Evolutionary conservation across 2,888 invertebrate genomes (phyloP).

Genomic region (Nomada ruficornis): DNA sequence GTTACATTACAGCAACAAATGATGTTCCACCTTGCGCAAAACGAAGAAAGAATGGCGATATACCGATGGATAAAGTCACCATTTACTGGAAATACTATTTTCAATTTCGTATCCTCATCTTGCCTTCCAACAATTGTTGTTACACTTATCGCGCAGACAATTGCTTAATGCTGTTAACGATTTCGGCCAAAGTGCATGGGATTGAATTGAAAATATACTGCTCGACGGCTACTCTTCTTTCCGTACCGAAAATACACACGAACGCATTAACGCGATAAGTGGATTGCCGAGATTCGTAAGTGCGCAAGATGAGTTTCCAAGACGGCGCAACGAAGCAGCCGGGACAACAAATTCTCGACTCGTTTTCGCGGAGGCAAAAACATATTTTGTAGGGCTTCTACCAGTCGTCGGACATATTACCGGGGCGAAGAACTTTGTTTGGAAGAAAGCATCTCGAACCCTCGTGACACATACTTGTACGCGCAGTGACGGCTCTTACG

Average conservation of each 20-base stretch:
- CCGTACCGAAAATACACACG: constrained; percentile 2
- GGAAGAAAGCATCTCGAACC: constrained; percentile 43
- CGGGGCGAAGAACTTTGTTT: constrained; percentile 31
- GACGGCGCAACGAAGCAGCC: not conserved
- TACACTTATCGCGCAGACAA: constrained; percentile 28
- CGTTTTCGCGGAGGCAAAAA: constrained; percentile 7
- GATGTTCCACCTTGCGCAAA: not conserved
- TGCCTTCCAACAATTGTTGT: constrained; percentile 13
- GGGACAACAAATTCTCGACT: constrained; percentile 17
- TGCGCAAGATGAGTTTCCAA: not conserved
- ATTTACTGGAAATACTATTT: not conserved
- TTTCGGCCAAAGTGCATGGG: constrained; percentile 27
- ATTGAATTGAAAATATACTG: constrained; percentile 23
- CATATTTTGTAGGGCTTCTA: not conserved
- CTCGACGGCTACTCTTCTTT: constrained; percentile 10
- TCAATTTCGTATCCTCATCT: too few species aligned
- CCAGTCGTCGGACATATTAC: not conserved
- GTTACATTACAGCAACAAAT: not conserved
- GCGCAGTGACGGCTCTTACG: constrained; percentile 61
- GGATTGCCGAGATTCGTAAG: constrained; percentile 24
- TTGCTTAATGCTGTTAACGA: constrained; percentile 16
- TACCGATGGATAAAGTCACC: constrained; percentile 18
- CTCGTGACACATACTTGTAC: constrained; percentile 48
- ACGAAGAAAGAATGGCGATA: constrained; percentile 29
- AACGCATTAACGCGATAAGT: constrained; percentile 51